Evolutionary conservation across 2,797 vertebrate genomes (phyloP).

Genomic region (Acanthiza pusilla): DNA sequence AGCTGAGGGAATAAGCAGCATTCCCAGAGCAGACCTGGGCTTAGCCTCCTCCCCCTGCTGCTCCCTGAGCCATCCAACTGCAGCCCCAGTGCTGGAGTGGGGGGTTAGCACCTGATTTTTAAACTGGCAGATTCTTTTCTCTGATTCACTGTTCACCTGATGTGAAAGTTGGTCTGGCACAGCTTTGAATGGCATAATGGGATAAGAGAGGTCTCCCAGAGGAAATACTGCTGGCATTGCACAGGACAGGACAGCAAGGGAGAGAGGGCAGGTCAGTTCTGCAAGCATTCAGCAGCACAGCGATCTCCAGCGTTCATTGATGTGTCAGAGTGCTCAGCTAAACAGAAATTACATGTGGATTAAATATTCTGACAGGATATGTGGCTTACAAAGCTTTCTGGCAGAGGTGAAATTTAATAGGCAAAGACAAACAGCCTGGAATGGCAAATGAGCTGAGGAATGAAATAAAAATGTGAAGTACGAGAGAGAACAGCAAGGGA

Average conservation of each 20-base stretch:
- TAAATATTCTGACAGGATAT: neutral
- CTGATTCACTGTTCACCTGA: neutral
- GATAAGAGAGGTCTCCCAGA: neutral
- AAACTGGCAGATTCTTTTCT: neutral
- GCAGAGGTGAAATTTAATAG: neutral
- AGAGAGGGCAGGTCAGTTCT: neutral
- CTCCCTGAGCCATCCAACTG: neutral
- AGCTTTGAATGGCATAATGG: neutral
- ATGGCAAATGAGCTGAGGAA: neutral
- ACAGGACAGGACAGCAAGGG: neutral
- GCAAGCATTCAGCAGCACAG: neutral
- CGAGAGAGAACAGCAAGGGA: neutral
- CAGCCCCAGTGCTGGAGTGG: fast-evolving
- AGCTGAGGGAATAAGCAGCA: neutral
- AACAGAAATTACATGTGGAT: neutral
- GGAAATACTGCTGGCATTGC: neutral
- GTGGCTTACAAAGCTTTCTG: neutral
- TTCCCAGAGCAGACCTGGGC: neutral
- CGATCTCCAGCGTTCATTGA: neutral
- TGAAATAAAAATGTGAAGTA: neutral
- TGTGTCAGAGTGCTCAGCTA: neutral
- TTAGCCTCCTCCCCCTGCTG: neutral
- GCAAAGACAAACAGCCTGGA: neutral
- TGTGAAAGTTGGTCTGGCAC: neutral
- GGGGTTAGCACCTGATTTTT: fast-evolving